These are phyloP conservation scores for Oryzias celebensis DNA, from an alignment of 2,113 vertebrate species.

Conservation along the genomic window DNA sequence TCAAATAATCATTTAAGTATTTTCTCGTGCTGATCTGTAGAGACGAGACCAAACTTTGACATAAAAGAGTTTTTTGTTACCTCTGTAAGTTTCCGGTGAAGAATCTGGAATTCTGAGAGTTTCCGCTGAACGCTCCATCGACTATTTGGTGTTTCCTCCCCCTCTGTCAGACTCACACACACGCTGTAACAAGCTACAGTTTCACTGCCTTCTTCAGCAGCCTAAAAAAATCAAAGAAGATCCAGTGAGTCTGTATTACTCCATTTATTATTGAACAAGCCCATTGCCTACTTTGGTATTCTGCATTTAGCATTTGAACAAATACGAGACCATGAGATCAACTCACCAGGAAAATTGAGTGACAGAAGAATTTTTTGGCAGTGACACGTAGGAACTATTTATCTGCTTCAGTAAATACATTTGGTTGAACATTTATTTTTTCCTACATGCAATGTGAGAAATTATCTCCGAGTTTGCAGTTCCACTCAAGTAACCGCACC, in stretches of 20 bases:
- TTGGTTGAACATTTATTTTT: too few species aligned
- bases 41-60: conserved; percentile 1
- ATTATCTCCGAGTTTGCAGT: too few species aligned
- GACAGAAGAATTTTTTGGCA: too few species aligned
- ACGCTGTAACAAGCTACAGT: conserved; percentile 91
- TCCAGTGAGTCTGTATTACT: neutral
- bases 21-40: neutral
- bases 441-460: too few species aligned
- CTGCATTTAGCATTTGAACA: too few species aligned
- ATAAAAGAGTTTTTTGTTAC: conserved; percentile 65
- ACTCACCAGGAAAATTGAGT: too few species aligned
- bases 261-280: neutral
- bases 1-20: too few species aligned
- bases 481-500: too few species aligned
- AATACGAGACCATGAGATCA: too few species aligned
- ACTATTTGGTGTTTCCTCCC: conserved; percentile 82
- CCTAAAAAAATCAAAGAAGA: conserved; percentile 63
- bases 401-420: too few species aligned
- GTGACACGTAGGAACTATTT: too few species aligned
- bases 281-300: too few species aligned
- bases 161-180: conserved; percentile 86
- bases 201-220: conserved; percentile 92
- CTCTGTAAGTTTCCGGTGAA: conserved; percentile 96
- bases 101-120: conserved; percentile 93
- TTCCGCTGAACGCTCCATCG: conserved; percentile 91